Base-by-base conservation (phyloP, 30 jellyfish, hydroid and myxozoan genomes). In the Aurelia aurita region DNA sequence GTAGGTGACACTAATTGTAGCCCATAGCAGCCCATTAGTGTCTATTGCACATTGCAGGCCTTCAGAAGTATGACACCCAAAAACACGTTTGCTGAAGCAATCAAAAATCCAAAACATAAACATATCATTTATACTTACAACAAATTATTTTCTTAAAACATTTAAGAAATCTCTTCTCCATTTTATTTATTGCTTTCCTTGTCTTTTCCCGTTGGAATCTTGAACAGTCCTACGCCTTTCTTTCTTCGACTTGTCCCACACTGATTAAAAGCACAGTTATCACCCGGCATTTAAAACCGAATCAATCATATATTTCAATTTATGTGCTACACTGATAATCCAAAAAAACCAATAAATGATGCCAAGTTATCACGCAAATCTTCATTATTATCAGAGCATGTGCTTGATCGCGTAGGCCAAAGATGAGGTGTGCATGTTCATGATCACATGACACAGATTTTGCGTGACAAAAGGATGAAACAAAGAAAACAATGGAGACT, bases 121-220 rank as follows among this genome's bases (percentile, higher is more conserved):
- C n/a, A n/a, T 8, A 60, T 60, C 11, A 20, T 12, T 20, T 9
- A 20, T 26, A 60, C 73, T 60, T 60, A 68, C 79, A 29, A 22
- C 54, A 5, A 79, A 22, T 22, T 46, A 74, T 74, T 74, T 74
- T 22, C 79, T 74, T 21, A 74, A 46, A 51, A 74, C 62, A 54
- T 74, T 74, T 61, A 74, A 54, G 74, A 74, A 74, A 74, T 74
- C 74, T 35, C 27, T 9, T 27, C 82, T 28, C 82, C 71, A 70
- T 70, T 70, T 23, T 8, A 19, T 59, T 59, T 7, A 7, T 7
- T 23, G 20, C 32, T 23, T 8, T 59, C 72, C 8, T 7, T 23
- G 8, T 59, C 12, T 59, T 23, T 59, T 59, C 31, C 23, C 9
- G 72, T 59, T 59, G 72, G 77, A 28, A 64, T 9, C n/a, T 64